These are phyloP conservation scores for Hetaerina titia DNA, from an alignment of 2,888 invertebrate genomes.

Conservation along the genomic window DNA sequence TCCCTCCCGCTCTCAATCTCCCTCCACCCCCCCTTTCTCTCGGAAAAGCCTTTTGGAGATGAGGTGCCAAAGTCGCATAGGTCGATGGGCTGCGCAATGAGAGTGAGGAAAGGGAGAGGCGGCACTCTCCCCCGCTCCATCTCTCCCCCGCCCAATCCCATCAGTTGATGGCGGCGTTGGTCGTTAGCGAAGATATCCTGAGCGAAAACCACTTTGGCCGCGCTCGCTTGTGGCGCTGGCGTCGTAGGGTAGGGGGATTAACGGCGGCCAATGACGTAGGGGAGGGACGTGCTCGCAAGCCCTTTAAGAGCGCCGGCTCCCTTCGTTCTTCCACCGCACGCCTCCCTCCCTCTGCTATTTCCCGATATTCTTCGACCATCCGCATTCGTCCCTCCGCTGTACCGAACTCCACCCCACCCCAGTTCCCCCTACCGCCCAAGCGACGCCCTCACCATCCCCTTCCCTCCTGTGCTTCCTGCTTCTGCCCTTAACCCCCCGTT, in stretches of 20 bases:
- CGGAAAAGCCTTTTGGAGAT: slow-evolving; percentile 56
- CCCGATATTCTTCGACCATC: neutral
- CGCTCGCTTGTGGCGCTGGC: slow-evolving; percentile 64
- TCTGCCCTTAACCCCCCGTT: slow-evolving; percentile 48
- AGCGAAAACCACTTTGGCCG: slow-evolving; percentile 64
- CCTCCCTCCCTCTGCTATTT: neutral
- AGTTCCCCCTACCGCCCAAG: neutral
- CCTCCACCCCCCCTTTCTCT: neutral
- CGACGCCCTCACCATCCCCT: neutral
- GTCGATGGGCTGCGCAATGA: slow-evolving; percentile 48
- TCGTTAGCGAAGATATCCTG: slow-evolving; percentile 65
- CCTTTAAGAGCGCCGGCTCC: slow-evolving; percentile 35
- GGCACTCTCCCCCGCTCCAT: neutral
- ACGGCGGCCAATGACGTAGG: slow-evolving; percentile 65
- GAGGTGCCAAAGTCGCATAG: slow-evolving; percentile 59
- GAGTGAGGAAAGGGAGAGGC: slow-evolving; percentile 13
- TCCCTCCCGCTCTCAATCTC: neutral
- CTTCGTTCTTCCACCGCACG: neutral
- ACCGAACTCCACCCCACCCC: neutral
- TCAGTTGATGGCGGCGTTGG: slow-evolving; percentile 66
- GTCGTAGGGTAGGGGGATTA: slow-evolving; percentile 51
- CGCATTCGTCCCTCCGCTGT: neutral
- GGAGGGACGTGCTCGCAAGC: slow-evolving; percentile 58
- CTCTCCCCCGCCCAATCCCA: slow-evolving; percentile 51
- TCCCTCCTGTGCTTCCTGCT: neutral